Evolutionary conservation across 2,113 vertebrate genomes (phyloP).

Genomic region (Polypterus bichir): DNA sequence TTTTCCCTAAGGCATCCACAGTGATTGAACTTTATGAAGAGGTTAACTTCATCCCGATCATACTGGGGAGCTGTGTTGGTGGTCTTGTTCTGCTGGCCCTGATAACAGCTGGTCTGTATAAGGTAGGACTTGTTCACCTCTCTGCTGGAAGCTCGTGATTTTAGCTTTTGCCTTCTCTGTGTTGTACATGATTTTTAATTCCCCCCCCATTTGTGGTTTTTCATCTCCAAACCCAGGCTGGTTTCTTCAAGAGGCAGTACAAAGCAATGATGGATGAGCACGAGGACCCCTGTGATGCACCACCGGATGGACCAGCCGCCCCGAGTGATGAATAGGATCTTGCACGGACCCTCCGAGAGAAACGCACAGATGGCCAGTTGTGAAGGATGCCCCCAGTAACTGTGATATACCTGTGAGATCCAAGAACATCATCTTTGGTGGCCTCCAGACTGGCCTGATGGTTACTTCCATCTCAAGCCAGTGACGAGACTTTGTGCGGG

Average conservation of each 20-base stretch:
- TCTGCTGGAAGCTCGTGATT: not conserved
- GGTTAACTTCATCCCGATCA: conserved; percentile 19
- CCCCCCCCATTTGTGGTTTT: too few relatives aligned
- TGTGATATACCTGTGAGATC: not conserved
- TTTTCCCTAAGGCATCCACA: conserved; percentile 23
- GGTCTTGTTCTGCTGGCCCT: conserved; percentile 32
- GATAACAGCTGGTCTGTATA: conserved; percentile 25
- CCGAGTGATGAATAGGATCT: not conserved
- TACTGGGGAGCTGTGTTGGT: conserved; percentile 31
- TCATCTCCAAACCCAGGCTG: conserved; percentile 6
- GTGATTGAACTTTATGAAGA: conserved; percentile 22
- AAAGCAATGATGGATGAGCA: conserved; percentile 2
- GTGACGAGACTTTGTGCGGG: too few relatives aligned
- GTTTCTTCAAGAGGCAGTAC: conserved; percentile 19
- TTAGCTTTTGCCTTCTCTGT: not conserved
- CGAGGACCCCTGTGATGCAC: not conserved
- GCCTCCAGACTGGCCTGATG: not conserved
- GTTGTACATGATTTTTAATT: not conserved
- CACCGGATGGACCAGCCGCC: too few relatives aligned
- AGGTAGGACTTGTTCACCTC: conserved; percentile 16
- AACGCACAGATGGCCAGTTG: too few relatives aligned
- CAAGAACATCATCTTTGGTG: not conserved
- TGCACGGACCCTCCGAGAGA: too few relatives aligned
- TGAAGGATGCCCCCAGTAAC: not conserved
- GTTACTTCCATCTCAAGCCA: not conserved